Base-by-base conservation (phyloP, 2,113 vertebrate species). In the Parus major region DNA sequence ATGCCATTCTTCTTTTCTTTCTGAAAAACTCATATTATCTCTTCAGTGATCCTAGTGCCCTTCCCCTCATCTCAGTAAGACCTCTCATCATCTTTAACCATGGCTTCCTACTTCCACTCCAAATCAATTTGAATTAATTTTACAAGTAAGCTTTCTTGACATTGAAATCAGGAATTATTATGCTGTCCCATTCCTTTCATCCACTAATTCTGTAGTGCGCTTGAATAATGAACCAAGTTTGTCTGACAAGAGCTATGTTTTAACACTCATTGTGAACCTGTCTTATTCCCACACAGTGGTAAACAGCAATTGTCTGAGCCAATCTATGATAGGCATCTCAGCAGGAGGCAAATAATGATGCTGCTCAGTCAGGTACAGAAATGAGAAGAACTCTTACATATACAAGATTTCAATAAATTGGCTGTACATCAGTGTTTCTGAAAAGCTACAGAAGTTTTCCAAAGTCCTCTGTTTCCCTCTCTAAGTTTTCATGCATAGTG, bases 61-160 rank as follows among this genome's bases (percentile, higher is more conserved):
- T 92, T 91, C 44, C 9, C 19, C 44, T 66, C 56, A n/a, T 90
- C 42, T 81, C 61, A 82, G 7, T 31, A 88, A 60, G 52, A 69
- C 24, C 20, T 88, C 70, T 70, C 90, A 73, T 88, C 79, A 68
- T 68, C 49, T 70, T 71, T 88, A 60, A 65, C 46, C 50, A 44
- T 69, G 82, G 56, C 46, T 93, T 92, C 41, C 44, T 52, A 21
- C 52, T 94, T 81, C 47, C 29, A 90, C 63, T 73, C 41, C 47
- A 66, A 88, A 53, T 35, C 75, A 66, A 73, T 90, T 52, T 90
- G 33, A 90, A 92, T 88, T 86, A 80, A 90, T 93, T 93, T 80
- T 94, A 83, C 71, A 60, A 64, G 59, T 42, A 69, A 55, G 15
- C 5, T 83, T 95, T 83, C 55, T 75, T 94, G 88, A 83, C 73